These are phyloP conservation scores for Anarhynchus alexandrinus DNA, from an alignment of 2,113 vertebrate genomes.

Conservation along the genomic window DNA sequence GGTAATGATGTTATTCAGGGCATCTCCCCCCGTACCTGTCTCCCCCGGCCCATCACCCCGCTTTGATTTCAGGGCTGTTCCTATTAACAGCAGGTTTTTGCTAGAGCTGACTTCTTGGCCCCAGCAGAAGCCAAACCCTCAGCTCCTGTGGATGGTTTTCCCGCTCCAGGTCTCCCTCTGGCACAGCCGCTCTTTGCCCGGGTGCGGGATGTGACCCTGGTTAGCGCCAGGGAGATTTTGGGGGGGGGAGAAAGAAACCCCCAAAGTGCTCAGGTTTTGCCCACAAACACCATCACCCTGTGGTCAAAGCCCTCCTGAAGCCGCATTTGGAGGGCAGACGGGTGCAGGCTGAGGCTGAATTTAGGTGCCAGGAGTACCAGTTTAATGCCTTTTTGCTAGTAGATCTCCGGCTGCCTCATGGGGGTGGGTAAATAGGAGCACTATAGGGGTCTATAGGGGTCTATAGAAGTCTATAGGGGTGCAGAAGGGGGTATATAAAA, in stretches of 20 bases:
- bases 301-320: not conserved
- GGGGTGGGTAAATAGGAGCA: not conserved
- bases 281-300: too few relatives aligned
- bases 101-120: not conserved
- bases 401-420: not conserved
- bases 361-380: accelerated
- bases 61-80: not conserved
- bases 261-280: not conserved
- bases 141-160: not conserved
- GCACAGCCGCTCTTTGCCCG: accelerated
- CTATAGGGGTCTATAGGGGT: accelerated
- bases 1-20: accelerated
- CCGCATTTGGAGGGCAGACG: not conserved
- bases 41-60: not conserved
- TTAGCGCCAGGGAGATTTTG: too few relatives aligned
- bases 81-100: accelerated
- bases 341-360: not conserved
- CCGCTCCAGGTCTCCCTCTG: accelerated
- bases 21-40: accelerated
- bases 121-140: not conserved
- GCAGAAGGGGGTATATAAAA: not conserved
- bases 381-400: not conserved
- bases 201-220: not conserved
- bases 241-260: accelerated
- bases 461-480: accelerated